Percentiles rank a stretch among this genome's conserved stretches.
Evolutionary conservation across 2,113 vertebrate genomes (phyloP).

Genomic region (Notarius lentiginosus): DNA sequence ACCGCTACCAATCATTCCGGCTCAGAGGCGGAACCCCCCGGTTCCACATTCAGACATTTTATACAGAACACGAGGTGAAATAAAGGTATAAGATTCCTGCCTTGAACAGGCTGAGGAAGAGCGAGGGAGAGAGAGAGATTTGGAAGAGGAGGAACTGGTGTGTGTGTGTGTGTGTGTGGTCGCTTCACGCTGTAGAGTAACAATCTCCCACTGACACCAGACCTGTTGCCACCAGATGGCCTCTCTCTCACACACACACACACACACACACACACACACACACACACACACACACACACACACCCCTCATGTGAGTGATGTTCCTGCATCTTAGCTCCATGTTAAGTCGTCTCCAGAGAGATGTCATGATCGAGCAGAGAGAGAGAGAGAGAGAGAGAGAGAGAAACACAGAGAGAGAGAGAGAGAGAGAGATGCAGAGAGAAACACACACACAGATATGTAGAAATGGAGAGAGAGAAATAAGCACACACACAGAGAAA

Average conservation of each 20-base stretch:
- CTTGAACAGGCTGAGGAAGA: too few species aligned
- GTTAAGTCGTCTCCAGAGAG: not conserved
- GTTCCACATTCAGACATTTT: too few species aligned
- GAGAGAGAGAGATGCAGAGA: not conserved
- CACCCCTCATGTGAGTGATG: too few species aligned
- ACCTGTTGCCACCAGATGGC: conserved; percentile 74
- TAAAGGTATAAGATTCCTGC: too few species aligned
- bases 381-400: not conserved
- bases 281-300: not conserved
- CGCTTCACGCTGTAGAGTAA: conserved; percentile 53
- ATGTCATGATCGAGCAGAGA: not conserved
- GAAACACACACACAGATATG: not conserved
- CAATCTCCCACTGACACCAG: conserved; percentile 65
- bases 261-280: not conserved
- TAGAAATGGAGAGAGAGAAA: not conserved
- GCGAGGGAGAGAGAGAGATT: too few species aligned
- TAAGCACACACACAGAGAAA: too few species aligned
- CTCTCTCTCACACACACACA: conserved; percentile 27
- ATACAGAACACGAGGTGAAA: too few species aligned
- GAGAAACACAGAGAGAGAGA: too few species aligned
- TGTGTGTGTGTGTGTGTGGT: conserved; percentile 23
- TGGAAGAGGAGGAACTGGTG: not conserved
- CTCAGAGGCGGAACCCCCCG: too few species aligned
- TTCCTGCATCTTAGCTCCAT: too few species aligned
- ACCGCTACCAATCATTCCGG: too few species aligned